Evolutionary conservation across 2,113 vertebrate species (phyloP).

Genomic region (Cinclus cinclus): DNA sequence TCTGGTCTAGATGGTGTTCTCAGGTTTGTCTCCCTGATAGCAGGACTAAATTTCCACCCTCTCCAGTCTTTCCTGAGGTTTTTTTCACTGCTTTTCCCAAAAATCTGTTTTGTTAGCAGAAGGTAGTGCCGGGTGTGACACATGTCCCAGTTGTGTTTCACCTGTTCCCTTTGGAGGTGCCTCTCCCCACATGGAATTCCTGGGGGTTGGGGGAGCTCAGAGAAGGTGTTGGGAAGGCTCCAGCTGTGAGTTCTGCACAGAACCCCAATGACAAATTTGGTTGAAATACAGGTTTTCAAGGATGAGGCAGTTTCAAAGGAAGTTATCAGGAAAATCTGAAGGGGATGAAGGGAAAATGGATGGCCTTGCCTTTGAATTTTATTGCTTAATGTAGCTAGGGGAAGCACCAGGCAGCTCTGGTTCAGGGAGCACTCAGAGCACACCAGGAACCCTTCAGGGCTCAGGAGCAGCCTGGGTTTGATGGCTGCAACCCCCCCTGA

Average conservation of each 20-base stretch:
- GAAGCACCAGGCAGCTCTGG: conserved; percentile 6
- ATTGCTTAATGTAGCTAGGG: conserved; percentile 18
- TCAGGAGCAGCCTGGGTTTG: conserved; percentile 5
- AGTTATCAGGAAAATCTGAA: neutral
- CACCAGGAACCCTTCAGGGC: neutral
- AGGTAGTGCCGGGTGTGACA: accelerated
- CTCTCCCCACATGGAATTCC: accelerated
- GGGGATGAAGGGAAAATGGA: neutral
- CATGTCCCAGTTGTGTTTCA: accelerated
- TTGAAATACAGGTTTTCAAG: neutral
- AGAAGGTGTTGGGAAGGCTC: neutral
- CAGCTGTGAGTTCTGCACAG: neutral
- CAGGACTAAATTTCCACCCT: neutral
- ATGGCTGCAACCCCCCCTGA: neutral
- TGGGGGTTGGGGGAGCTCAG: accelerated
- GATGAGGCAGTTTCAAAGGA: neutral
- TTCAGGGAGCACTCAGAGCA: conserved; percentile 5
- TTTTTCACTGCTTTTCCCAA: neutral
- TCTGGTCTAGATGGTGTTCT: accelerated
- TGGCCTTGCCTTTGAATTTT: conserved; percentile 3
- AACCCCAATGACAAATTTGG: accelerated
- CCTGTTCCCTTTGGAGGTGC: neutral
- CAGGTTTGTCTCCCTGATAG: neutral
- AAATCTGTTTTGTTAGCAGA: accelerated
- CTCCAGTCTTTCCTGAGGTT: accelerated